Evolutionary conservation across 2,113 vertebrate species (phyloP).

Genomic region (Syrrhaptes paradoxus): DNA sequence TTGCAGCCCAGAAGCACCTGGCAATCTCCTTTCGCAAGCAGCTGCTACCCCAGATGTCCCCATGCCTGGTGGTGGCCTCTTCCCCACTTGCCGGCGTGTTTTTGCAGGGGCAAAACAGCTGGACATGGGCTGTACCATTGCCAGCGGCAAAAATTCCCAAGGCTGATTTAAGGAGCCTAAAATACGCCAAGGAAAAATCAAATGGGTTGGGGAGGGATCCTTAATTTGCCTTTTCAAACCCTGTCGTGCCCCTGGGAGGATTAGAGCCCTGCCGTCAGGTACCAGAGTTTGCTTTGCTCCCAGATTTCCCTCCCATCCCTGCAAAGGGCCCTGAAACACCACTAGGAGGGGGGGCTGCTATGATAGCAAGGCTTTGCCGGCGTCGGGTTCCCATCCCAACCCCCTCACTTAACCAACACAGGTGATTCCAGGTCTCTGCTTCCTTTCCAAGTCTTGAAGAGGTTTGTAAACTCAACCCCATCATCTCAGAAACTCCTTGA

Average conservation of each 20-base stretch:
- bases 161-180: neutral
- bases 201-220: neutral
- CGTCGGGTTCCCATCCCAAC: neutral
- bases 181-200: neutral
- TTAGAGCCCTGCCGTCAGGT: neutral
- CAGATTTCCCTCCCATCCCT: neutral
- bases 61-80: neutral
- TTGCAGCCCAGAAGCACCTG: neutral
- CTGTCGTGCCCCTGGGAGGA: neutral
- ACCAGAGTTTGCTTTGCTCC: neutral
- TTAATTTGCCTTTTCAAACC: neutral
- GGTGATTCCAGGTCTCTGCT: neutral
- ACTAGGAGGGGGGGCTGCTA: neutral
- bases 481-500: neutral
- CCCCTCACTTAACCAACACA: neutral
- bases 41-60: neutral
- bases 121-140: rapidly evolving
- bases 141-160: neutral
- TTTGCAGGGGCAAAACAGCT: neutral
- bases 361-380: neutral
- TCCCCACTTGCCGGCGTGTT: neutral
- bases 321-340: neutral
- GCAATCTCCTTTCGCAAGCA: neutral
- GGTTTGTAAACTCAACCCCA: neutral
- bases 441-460: neutral